phyloP scores from a whole-genome alignment of 1,140 invertebrate genomes.

The Grapholita molesta region DNA sequence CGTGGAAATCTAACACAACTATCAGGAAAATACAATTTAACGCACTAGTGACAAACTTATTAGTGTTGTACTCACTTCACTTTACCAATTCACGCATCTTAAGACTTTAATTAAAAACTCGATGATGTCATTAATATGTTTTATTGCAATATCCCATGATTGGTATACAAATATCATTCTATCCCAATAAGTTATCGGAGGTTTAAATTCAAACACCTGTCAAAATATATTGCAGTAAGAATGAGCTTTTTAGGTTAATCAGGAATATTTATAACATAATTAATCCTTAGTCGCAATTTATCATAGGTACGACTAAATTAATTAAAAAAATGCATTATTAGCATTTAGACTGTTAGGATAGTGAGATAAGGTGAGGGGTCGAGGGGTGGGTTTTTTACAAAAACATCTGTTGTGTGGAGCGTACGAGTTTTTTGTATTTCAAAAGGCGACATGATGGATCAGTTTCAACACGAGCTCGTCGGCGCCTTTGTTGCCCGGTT shows the following conservation, averaged over 20 bases:
- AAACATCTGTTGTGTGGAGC: slow-evolving; percentile 74
- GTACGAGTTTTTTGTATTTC: slow-evolving; percentile 74
- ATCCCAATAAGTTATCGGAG: background rate
- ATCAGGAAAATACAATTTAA: background rate
- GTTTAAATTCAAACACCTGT: background rate
- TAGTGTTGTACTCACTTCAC: background rate
- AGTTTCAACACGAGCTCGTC: slow-evolving; percentile 75
- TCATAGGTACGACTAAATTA: slow-evolving; percentile 63
- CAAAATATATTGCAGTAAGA: background rate
- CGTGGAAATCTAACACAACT: background rate
- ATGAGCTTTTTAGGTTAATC: background rate
- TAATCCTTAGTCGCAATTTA: slow-evolving; percentile 54
- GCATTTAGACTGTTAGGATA: slow-evolving; percentile 64
- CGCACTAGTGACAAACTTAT: background rate
- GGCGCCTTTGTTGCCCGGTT: slow-evolving; percentile 72
- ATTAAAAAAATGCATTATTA: slow-evolving; percentile 63
- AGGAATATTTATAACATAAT: slow-evolving; percentile 32
- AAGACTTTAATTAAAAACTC: background rate
- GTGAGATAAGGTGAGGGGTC: slow-evolving; percentile 43
- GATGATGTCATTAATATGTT: background rate
- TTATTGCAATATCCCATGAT: background rate
- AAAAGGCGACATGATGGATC: slow-evolving; percentile 77
- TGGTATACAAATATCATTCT: background rate
- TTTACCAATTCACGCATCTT: background rate
- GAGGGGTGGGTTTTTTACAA: slow-evolving; percentile 65